phyloP scores from a whole-genome alignment of 2,888 invertebrate species.

The Stenchaetothrips biformis region DNA sequence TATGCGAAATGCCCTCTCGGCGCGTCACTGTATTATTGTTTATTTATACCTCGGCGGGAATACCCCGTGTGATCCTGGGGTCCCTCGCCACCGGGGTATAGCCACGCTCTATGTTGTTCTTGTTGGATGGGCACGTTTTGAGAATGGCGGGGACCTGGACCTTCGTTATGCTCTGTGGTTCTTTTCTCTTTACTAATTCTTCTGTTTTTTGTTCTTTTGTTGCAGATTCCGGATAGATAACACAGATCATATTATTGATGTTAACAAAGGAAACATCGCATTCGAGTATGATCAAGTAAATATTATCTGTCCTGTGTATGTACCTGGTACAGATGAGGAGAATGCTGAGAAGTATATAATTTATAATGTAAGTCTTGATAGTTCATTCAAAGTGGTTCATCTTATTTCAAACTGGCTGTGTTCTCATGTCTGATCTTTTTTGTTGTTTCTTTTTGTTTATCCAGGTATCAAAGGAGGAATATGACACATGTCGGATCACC shows the following conservation, averaged over 20 bases:
- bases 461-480: slow-evolving; percentile 87
- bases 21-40: background rate
- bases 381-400: background rate
- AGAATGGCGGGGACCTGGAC: background rate
- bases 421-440: background rate
- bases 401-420: background rate
- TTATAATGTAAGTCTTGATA: slow-evolving; percentile 66
- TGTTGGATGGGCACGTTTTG: too few relatives aligned
- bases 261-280: slow-evolving; percentile 86
- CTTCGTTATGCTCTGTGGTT: slow-evolving; percentile 28
- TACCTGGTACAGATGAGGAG: slow-evolving; percentile 77
- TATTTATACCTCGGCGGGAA: too few relatives aligned
- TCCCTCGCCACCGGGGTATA: too few relatives aligned
- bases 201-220: slow-evolving; percentile 42
- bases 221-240: slow-evolving; percentile 91
- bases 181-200: slow-evolving; percentile 27
- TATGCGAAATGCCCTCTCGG: background rate
- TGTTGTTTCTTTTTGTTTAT: slow-evolving; percentile 37
- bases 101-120: too few relatives aligned
- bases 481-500: slow-evolving; percentile 92
- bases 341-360: slow-evolving; percentile 93
- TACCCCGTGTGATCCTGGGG: too few relatives aligned
- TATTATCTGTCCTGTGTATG: slow-evolving; percentile 89
- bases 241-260: slow-evolving; percentile 93
- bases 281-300: slow-evolving; percentile 95